phyloP scores from a whole-genome alignment of 2,113 vertebrate genomes.

The Callospermophilus lateralis region DNA sequence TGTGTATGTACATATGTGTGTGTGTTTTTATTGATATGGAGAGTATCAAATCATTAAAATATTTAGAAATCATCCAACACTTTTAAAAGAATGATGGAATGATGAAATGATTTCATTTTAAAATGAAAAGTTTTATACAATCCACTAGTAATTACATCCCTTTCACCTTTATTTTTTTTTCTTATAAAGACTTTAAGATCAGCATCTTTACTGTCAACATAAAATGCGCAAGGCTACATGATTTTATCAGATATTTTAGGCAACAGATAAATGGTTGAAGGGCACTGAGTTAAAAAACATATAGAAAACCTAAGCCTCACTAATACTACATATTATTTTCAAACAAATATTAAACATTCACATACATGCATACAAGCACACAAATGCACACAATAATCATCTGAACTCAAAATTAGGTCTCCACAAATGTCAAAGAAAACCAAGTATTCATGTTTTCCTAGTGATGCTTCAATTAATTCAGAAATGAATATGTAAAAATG shows the following conservation, averaged over 20 bases:
- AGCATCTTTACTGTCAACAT: background rate
- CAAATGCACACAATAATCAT: background rate
- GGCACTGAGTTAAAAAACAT: background rate
- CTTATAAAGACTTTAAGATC: no score
- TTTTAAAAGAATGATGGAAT: slow-evolving; percentile 25
- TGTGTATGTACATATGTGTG: no score
- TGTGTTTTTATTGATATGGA: slow-evolving; percentile 49
- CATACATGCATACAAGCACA: background rate
- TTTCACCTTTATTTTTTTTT: background rate
- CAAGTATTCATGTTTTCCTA: background rate
- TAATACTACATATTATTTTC: background rate
- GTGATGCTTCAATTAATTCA: slow-evolving; percentile 18
- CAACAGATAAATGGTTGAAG: slow-evolving; percentile 22
- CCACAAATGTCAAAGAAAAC: slow-evolving; percentile 39
- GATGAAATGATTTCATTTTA: slow-evolving; percentile 25
- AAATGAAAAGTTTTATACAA: slow-evolving; percentile 57
- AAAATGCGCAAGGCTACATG: background rate
- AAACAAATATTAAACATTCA: background rate
- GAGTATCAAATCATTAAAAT: slow-evolving; percentile 38
- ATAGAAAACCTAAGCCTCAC: background rate
- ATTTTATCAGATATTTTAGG: slow-evolving; percentile 34
- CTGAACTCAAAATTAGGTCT: slow-evolving; percentile 4
- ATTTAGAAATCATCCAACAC: background rate
- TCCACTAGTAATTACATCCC: background rate
- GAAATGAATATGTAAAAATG: slow-evolving; percentile 12